Conservation (phyloP, 2,888 invertebrate species). For the Lasioglossum pauxillum region DNA sequence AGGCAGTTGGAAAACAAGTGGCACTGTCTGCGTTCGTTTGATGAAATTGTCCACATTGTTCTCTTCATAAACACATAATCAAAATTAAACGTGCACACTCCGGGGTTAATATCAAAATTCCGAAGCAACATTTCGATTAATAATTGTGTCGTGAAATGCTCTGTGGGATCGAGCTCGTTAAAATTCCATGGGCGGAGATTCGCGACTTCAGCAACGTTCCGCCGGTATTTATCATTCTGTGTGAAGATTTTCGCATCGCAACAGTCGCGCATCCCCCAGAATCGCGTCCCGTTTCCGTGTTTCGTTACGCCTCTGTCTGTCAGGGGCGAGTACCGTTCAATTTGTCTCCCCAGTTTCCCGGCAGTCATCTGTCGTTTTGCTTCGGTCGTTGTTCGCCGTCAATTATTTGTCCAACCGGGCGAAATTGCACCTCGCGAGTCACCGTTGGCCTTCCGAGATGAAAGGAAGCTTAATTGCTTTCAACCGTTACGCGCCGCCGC, state of each 20-base stretch:
- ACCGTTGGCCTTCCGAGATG: conserved; percentile 46
- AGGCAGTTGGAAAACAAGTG: no score
- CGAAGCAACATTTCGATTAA: neutral
- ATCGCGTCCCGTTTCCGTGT: conserved; percentile 29
- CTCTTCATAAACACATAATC: no score
- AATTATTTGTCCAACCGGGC: conserved; percentile 67
- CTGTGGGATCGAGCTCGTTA: neutral
- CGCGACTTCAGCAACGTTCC: neutral
- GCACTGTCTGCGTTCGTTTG: no score
- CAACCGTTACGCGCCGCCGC: conserved; percentile 61
- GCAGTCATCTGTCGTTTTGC: conserved; percentile 59
- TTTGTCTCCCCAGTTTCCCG: conserved; percentile 60
- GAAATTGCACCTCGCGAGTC: conserved; percentile 62
- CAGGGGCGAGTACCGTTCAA: conserved; percentile 50
- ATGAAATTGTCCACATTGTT: neutral
- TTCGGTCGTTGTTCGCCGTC: conserved; percentile 50
- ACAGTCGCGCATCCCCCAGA: neutral
- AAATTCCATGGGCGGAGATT: neutral
- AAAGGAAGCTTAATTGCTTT: conserved; percentile 69
- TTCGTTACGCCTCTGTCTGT: conserved; percentile 54
- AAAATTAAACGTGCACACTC: no score
- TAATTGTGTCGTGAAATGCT: neutral
- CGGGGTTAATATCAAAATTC: neutral
- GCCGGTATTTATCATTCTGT: neutral
- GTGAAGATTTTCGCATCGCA: neutral